Evolutionary conservation across 2,113 vertebrate genomes (phyloP).

Genomic region (Aythya baeri): DNA sequence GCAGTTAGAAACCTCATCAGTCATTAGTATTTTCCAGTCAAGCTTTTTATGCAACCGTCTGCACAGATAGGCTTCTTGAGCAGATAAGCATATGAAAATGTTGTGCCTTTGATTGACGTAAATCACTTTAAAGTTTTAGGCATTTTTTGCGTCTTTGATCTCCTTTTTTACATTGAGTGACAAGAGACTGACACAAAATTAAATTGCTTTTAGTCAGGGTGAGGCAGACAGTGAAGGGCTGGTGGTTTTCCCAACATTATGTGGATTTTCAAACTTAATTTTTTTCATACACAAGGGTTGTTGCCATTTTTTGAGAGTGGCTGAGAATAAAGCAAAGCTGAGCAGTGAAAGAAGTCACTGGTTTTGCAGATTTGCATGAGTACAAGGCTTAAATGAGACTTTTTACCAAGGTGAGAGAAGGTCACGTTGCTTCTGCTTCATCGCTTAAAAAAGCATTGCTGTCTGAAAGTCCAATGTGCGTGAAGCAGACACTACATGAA

Average conservation of each 20-base stretch:
- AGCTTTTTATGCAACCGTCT: background rate
- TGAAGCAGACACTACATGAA: background rate
- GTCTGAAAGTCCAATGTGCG: background rate
- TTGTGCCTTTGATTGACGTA: background rate
- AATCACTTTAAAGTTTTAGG: background rate
- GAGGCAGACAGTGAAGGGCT: background rate
- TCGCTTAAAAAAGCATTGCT: background rate
- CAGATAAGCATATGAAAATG: background rate
- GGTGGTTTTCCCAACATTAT: background rate
- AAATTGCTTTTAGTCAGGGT: background rate
- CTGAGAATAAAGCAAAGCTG: background rate
- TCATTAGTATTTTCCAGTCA: background rate
- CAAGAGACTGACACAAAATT: background rate
- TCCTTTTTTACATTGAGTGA: background rate
- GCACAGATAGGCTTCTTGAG: background rate
- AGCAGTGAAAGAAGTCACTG: background rate
- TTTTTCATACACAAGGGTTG: background rate
- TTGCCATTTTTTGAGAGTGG: background rate
- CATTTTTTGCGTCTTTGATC: background rate
- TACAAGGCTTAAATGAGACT: background rate
- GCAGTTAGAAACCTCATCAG: background rate
- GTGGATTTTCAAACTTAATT: background rate
- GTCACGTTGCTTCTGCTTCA: background rate
- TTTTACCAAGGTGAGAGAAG: background rate
- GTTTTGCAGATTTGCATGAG: background rate